Conservation (phyloP, 2,113 vertebrate genomes). For the Esox niger region DNA sequence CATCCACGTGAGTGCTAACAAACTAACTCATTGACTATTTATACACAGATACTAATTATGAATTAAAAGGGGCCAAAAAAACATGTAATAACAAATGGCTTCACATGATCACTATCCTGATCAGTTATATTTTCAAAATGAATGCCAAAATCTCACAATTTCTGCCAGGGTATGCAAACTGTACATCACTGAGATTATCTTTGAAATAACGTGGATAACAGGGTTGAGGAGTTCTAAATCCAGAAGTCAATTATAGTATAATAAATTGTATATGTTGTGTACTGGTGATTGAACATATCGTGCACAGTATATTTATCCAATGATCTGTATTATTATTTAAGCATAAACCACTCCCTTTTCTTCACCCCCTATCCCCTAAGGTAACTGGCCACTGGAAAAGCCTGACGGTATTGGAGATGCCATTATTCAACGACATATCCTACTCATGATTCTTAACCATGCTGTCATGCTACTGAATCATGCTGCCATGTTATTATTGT, state of each 20-base stretch:
- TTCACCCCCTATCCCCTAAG: neutral
- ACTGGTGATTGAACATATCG: neutral
- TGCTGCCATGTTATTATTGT: constrained; percentile 47
- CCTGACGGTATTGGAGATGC: neutral
- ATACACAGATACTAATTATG: no score
- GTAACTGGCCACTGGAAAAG: neutral
- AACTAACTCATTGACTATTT: no score
- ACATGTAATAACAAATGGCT: no score
- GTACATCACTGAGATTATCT: constrained; percentile 48
- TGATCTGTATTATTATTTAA: no score
- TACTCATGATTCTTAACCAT: constrained; percentile 20
- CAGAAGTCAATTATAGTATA: neutral
- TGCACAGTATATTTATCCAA: no score
- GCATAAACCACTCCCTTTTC: neutral
- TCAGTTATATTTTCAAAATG: no score
- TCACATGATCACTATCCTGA: no score
- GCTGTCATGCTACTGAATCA: constrained; percentile 29
- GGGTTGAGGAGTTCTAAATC: constrained; percentile 25
- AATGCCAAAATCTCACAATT: no score
- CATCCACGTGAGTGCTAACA: no score
- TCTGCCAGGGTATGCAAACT: no score
- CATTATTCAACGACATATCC: constrained; percentile 17
- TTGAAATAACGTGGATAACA: constrained; percentile 45
- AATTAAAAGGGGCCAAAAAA: no score
- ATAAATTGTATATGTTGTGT: neutral